phyloP scores from a whole-genome alignment of 1,140 invertebrate genomes.

The Drosophila ananassae region DNA sequence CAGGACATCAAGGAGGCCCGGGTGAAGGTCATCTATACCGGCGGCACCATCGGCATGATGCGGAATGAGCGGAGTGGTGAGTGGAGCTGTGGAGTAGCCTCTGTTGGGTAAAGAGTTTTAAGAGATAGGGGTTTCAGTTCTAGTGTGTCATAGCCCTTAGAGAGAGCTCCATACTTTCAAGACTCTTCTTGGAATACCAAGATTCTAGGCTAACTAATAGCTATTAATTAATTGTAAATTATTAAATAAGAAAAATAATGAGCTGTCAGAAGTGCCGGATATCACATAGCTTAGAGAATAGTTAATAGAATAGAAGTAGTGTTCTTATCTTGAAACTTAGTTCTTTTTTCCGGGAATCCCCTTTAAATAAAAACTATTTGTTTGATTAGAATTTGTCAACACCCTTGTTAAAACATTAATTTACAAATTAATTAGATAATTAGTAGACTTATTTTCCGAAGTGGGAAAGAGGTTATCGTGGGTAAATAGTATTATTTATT shows the following conservation, averaged over 20 bases:
- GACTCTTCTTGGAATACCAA: too few relatives aligned
- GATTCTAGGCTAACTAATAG: too few relatives aligned
- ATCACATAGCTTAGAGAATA: background rate
- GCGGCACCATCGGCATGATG: slow-evolving; percentile 95
- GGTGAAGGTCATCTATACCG: slow-evolving; percentile 93
- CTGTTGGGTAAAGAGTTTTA: background rate
- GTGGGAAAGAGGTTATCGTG: background rate
- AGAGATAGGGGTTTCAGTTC: background rate
- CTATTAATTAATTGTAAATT: too few relatives aligned
- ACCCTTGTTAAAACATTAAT: background rate
- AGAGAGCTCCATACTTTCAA: too few relatives aligned
- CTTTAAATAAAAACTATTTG: background rate
- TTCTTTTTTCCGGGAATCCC: too few relatives aligned
- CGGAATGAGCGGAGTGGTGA: slow-evolving; percentile 89
- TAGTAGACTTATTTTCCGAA: background rate
- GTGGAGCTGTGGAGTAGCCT: slow-evolving; percentile 4
- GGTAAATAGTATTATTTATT: slow-evolving; percentile 5
- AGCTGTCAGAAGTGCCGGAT: background rate
- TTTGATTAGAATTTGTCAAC: background rate
- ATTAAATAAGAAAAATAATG: too few relatives aligned
- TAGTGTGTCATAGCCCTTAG: background rate
- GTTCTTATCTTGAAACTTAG: too few relatives aligned
- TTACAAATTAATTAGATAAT: background rate
- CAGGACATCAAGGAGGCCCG: slow-evolving; percentile 84
- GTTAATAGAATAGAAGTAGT: too few relatives aligned